Base-by-base conservation (phyloP, 1,140 invertebrate species). In the Sminthurides bifidus region DNA sequence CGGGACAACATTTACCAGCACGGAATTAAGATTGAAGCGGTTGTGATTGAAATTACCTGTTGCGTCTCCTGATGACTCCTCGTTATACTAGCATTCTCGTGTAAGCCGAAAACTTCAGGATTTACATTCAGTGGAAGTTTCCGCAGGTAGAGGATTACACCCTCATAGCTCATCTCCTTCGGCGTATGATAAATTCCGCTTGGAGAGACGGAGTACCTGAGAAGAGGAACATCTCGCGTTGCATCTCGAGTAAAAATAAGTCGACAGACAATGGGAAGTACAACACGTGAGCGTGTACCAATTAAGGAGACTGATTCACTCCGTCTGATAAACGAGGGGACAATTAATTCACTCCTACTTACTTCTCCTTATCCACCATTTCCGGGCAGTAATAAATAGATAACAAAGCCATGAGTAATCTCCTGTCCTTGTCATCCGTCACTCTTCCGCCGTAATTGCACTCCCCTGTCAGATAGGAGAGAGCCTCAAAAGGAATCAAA, bases 371-470 rank as follows among this genome's bases (percentile, higher is more conserved):
- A 5, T 59, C 56, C 14, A 75, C 68, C 30, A 69, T 55, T 2
- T 64, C 49, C 4, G 53, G 23, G 43, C 37, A 54, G 23, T 49
- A 58, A 48, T 51, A 62, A 35, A 43, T 74, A 21, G 68, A 63
- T 3, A 79, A 68, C 37, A 74, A 59, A 40, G 75, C 76, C 26
- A 69, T 68, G 14, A 80, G 67, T 4, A 76, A 48, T 10, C 60
- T n/a, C 17, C 77, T 63, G 68, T 79, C 78, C 70, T 74, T 74
- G 58, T 77, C 74, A 64, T 79, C 78, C 0, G 77, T 79, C 0
- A 80, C 76, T 21, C 60, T 38, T 3, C 78, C 78, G n/a, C 78
- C 46, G 23, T 49, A 79, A 66, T 79, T 79, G 66, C 77, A 79
- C 60, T 80, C 77, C 27, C 77, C 77, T 3, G 74, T 76, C 62